Conservation (phyloP, 2,113 vertebrate genomes). For the Podilymbus podiceps region DNA sequence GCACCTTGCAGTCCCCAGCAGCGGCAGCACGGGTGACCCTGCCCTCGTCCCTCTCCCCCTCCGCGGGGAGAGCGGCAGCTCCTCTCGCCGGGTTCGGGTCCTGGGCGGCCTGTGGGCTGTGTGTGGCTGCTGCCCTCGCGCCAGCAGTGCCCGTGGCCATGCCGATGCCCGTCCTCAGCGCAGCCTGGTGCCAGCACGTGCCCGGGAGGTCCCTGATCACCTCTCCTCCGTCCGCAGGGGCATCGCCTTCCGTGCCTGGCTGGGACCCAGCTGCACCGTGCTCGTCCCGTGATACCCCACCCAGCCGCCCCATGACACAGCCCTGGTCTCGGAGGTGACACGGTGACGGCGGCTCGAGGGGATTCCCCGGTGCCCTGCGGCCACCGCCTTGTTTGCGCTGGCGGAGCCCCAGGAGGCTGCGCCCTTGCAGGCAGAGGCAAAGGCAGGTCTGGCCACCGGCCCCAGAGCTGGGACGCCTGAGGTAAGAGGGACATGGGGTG, state of each 20-base stretch:
- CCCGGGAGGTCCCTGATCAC: rapidly evolving
- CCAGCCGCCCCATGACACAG: background rate
- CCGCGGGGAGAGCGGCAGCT: background rate
- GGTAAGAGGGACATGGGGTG: background rate
- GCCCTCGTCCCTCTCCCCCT: background rate
- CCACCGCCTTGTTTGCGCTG: background rate
- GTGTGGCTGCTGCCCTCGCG: background rate
- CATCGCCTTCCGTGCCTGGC: no score
- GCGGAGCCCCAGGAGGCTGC: background rate
- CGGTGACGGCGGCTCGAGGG: rapidly evolving
- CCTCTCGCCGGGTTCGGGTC: rapidly evolving
- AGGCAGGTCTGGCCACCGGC: background rate
- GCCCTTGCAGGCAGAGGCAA: background rate
- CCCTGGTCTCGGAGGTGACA: background rate
- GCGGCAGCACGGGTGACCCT: background rate
- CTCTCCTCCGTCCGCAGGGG: background rate
- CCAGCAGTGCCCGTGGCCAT: rapidly evolving
- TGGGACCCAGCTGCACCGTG: background rate
- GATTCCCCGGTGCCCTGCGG: background rate
- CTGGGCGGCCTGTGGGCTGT: no score
- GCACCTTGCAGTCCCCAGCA: background rate
- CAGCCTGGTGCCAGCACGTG: background rate
- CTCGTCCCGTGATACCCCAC: background rate
- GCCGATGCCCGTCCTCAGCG: background rate
- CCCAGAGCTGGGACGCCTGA: background rate